Percentiles rank a stretch among this genome's conserved stretches.
Conservation (phyloP, 2,113 vertebrate species). For the Acinonyx jubatus region DNA sequence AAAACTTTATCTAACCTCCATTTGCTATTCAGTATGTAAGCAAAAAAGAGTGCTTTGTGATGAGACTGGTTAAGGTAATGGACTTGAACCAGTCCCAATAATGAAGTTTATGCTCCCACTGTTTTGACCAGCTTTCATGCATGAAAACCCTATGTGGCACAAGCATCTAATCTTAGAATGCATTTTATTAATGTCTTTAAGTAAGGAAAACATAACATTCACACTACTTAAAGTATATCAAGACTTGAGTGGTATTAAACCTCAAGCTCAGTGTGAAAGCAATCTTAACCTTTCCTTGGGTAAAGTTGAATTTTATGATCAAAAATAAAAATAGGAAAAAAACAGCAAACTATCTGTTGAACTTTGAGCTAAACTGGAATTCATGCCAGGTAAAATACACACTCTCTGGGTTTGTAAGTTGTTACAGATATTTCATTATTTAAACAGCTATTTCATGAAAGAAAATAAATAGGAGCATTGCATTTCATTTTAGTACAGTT, state of each 20-base stretch:
- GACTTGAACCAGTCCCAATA: slow-evolving; percentile 5
- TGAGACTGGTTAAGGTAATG: slow-evolving; percentile 48
- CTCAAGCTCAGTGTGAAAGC: background rate
- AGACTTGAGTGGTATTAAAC: background rate
- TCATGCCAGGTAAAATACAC: background rate
- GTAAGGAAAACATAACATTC: slow-evolving; percentile 57
- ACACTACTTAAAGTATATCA: background rate
- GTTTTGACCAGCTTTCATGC: slow-evolving; percentile 34
- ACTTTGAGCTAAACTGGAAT: slow-evolving; percentile 43
- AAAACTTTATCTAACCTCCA: slow-evolving; percentile 50
- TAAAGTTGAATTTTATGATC: background rate
- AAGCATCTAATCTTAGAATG: slow-evolving; percentile 40
- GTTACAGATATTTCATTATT: slow-evolving; percentile 1
- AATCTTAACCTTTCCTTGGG: slow-evolving; percentile 36
- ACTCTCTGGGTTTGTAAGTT: background rate
- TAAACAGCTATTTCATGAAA: background rate
- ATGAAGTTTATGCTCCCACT: slow-evolving; percentile 11
- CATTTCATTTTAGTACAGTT: background rate
- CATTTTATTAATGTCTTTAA: slow-evolving; percentile 53
- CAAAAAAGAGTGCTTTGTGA: slow-evolving; percentile 63
- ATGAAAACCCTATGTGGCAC: slow-evolving; percentile 39
- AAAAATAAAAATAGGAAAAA: background rate
- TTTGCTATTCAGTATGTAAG: background rate
- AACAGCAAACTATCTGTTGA: background rate
- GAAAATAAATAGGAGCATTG: background rate